Conservation (phyloP, 2,113 vertebrate species). For the Bettongia penicillata region DNA sequence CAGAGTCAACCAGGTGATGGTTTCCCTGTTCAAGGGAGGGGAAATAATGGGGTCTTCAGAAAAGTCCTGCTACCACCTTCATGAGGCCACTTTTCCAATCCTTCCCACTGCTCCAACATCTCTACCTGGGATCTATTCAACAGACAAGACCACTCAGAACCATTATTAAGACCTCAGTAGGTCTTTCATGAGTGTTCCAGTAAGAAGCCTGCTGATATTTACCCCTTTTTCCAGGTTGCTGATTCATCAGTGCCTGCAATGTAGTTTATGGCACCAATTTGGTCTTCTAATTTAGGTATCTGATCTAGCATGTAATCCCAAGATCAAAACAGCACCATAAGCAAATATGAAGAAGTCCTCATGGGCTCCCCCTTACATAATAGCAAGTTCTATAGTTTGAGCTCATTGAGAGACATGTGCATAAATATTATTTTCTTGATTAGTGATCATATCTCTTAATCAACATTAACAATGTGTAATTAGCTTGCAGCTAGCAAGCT, state of each 20-base stretch:
- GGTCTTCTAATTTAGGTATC: background rate
- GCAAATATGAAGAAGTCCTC: background rate
- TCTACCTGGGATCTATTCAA: background rate
- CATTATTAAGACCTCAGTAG: background rate
- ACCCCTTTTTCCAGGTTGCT: background rate
- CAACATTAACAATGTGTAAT: background rate
- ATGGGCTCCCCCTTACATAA: background rate
- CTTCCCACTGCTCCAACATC: background rate
- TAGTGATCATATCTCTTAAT: background rate
- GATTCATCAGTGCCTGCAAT: background rate
- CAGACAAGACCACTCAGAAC: background rate
- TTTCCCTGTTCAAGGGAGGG: background rate
- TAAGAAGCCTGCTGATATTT: background rate
- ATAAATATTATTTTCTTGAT: background rate
- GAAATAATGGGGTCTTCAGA: background rate
- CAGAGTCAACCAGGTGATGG: background rate
- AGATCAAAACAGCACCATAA: background rate
- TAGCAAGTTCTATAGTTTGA: background rate
- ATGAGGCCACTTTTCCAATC: background rate
- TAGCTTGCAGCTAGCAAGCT: background rate
- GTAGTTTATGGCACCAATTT: background rate
- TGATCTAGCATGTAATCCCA: background rate
- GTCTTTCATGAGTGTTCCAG: background rate
- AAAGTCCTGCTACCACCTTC: background rate
- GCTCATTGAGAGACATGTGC: background rate